Evolutionary conservation across 92 coral and sea anemone genomes (phyloP), one percentile per base, ranked within the genome.

Genomic region (Zoanthus sansibaricus): DNA sequence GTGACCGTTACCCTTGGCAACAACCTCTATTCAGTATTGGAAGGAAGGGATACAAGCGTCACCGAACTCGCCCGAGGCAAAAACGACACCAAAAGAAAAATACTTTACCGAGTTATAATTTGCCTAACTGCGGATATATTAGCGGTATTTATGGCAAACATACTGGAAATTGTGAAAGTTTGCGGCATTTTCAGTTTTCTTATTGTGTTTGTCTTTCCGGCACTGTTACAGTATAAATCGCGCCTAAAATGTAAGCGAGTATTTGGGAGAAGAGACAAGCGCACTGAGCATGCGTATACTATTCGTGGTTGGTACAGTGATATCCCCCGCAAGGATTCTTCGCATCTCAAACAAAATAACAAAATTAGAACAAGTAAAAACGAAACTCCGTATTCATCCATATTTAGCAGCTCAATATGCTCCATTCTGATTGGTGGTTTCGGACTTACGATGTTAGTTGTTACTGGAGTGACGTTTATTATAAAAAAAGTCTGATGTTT

Each of bases 1-100:
- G 75, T 80, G n/a, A 80, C 85, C 9, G 85, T 80, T 18, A 80
- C 85, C 62, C 85, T 80, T 80, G 85, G 85, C 75, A 80, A 80
- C 85, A 80, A 80, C 59, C 85, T 80, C 18, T 80, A 80, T 74
- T 80, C 74, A 10, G 73, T 68, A 16, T 11, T 80, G 85, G 85
- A 62, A 7, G 85, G 85, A 31, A 55, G 54, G 45, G 85, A 80
- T 66, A 80, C 85, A 1, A 80, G 85, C 47, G 75, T 80, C 61
- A 80, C 75, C 10, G 85, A 80, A 45, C 85, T 80, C 14, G 85
- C 66, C 45, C 62, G 45, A 66, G 75, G 85, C 2, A 44, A 80
- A 46, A 64, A 74, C 61, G 62, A 66, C 85, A 80, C 66, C 21
- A 80, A 80, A 48, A 74, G 85, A 21, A 80, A 80, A 80, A 64